Evolutionary conservation across 2,888 invertebrate species (phyloP), one percentile per base, ranked within the genome.

Genomic region (Formica aserva): DNA sequence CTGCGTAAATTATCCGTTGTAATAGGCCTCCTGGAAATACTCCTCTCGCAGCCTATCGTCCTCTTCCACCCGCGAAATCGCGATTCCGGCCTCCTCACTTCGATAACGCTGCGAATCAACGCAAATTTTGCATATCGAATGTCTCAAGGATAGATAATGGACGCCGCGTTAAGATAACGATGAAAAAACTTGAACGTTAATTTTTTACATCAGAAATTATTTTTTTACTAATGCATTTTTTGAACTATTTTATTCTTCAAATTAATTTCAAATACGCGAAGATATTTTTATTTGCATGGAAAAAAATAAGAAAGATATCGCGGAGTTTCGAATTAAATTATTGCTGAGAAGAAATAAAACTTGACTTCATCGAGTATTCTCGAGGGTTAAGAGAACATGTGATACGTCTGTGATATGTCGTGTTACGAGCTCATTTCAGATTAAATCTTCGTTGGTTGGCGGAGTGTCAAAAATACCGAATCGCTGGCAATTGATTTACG

Each of bases 1-100:
- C 63, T 72, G 76, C 84, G 83, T 85, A 86, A 88, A 87, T 87
- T 86, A 85, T 83, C 80, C 60, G 18, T 67, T 78, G 77, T 87
- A 87, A 87, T 86, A 78, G 87, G 81, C 71, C 63, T 38, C 86
- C 83, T 80, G 65, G 57, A 76, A 65, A 63, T 57, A 35, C 45
- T 38, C 45, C 13, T 62, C 78, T 66, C 41, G 18, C 52, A 62
- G n/a, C 26, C 52, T 32, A 32, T 48, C 26, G 38, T 77, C n/a
- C 32, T 71, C 18, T 11, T 45, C 18, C 48, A 35, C 18, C 9
- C 57, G 71, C 60, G 60, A 45, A 78, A 78, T 71, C 63, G 35
- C 67, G 55, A 76, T 76, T 69, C 6, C 45, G 22, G 6, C 13
- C 45, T 29, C 22, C 22, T 4, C 32, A 18, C 35, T 38, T 80